Evolutionary conservation across 1,140 invertebrate species (phyloP).

Genomic region (Elysia chlorotica): DNA sequence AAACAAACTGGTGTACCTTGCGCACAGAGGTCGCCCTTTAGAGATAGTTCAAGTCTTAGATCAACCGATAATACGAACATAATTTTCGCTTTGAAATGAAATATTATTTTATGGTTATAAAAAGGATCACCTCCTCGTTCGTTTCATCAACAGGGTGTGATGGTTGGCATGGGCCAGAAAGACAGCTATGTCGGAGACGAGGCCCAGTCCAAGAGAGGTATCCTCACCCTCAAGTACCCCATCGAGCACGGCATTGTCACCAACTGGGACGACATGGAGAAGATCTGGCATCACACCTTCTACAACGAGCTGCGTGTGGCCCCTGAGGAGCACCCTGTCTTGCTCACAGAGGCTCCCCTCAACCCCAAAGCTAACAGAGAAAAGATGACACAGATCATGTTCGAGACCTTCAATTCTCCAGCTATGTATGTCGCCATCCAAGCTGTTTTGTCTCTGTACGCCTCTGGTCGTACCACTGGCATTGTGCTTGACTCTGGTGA

Average conservation of each 20-base stretch:
- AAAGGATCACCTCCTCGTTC: too few relatives aligned
- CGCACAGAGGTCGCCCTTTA: too few relatives aligned
- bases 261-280: conserved; percentile 81
- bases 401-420: conserved; percentile 78
- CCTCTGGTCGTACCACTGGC: too few relatives aligned
- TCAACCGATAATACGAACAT: too few relatives aligned
- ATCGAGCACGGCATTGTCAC: conserved; percentile 73
- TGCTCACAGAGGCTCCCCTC: conserved; percentile 65
- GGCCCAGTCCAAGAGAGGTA: conserved; percentile 91
- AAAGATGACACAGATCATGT: conserved; percentile 65
- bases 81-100: too few relatives aligned
- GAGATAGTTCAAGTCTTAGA: too few relatives aligned
- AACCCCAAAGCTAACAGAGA: conserved; percentile 67
- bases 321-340: conserved; percentile 68
- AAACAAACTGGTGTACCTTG: too few relatives aligned
- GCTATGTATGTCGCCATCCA: too few relatives aligned
- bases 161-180: conserved; percentile 99
- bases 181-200: conserved; percentile 97
- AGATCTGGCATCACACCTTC: conserved; percentile 82
- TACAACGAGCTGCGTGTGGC: conserved; percentile 90
- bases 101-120: too few relatives aligned
- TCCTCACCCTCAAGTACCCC: conserved; percentile 83
- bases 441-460: too few relatives aligned
- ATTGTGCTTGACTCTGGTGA: too few relatives aligned
- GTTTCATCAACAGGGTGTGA: conserved; percentile 86